Conservation (phyloP, 2,888 invertebrate genomes). For the Tuberolachnus salignus region DNA sequence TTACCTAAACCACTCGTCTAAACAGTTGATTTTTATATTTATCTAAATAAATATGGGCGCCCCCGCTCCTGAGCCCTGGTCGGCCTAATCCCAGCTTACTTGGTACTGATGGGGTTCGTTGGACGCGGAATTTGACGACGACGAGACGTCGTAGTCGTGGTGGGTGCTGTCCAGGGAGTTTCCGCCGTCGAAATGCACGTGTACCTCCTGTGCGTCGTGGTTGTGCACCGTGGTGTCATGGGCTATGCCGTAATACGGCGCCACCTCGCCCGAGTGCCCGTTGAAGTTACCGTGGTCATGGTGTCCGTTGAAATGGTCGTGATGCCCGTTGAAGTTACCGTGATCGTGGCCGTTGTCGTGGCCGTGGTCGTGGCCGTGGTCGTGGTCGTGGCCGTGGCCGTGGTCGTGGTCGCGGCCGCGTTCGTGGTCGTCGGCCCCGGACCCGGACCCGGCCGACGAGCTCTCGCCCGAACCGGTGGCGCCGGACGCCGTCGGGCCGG, state of each 20-base stretch:
- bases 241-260: slow-evolving; percentile 17
- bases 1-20: no score
- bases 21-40: no score
- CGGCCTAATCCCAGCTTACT: not conserved
- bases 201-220: slow-evolving; percentile 4
- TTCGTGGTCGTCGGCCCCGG: not conserved
- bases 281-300: slow-evolving; percentile 35
- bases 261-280: slow-evolving; percentile 34
- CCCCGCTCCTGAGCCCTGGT: no score
- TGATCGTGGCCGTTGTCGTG: slow-evolving; percentile 27
- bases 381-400: not conserved
- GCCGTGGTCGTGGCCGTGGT: not conserved
- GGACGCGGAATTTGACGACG: not conserved
- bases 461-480: not conserved
- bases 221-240: not conserved
- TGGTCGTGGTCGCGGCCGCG: not conserved
- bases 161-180: not conserved
- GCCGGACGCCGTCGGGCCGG: not conserved
- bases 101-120: slow-evolving; percentile 49
- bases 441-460: not conserved
- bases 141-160: slow-evolving; percentile 17
- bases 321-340: slow-evolving; percentile 6
- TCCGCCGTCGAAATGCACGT: not conserved
- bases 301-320: not conserved
- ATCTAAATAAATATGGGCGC: no score